Base-by-base conservation (phyloP, 2,888 invertebrate genomes). In the Synergus laeviventris region DNA sequence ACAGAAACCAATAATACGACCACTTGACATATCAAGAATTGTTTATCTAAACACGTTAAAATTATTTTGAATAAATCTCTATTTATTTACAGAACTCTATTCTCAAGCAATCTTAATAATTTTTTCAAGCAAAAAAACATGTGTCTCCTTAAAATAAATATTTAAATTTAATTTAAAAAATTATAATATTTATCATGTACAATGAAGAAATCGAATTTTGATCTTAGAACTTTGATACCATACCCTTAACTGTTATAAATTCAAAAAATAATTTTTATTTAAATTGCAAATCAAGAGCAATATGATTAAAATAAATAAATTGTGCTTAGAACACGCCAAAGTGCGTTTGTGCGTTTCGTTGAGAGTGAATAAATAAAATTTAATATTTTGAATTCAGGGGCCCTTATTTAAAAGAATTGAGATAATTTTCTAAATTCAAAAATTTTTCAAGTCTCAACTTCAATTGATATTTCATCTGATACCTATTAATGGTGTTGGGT, bases 261-360 rank as follows among this genome's bases (percentile, higher is more conserved):
- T 49, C n/a, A 49, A 49, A 49, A n/a, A 49, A 49, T n/a, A 9
- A 2, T 8, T 49, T n/a, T 9, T 31, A 4, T 24, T 60, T 1
- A 31, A 60, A 60, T n/a, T 36, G 7, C 1, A 24, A 60, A 60
- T 31, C 4, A 24, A 60, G 12, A 38, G 11, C 9, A 62, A 61
- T 14, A 38, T 62, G 1, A 62, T 62, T 38, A 18, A 16, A 61
- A 61, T 24, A n/a, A 11, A 60, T 75, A 12, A 36, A 56, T 66
- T 59, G 77, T 79, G 79, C 64, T 75, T 74, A 31, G 14, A 73
- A 66, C 38, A 64, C 56, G n/a, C 16, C 36, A n/a, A 36, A 42
- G 61, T 74, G 66, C 75, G 11, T 66, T 64, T 61, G 76, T 79
- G 73, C 75, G 14, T 62, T 18, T 38, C 62, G 38, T 62, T 11